phyloP scores from a whole-genome alignment of 1,140 invertebrate genomes.

The Maniola jurtina region DNA sequence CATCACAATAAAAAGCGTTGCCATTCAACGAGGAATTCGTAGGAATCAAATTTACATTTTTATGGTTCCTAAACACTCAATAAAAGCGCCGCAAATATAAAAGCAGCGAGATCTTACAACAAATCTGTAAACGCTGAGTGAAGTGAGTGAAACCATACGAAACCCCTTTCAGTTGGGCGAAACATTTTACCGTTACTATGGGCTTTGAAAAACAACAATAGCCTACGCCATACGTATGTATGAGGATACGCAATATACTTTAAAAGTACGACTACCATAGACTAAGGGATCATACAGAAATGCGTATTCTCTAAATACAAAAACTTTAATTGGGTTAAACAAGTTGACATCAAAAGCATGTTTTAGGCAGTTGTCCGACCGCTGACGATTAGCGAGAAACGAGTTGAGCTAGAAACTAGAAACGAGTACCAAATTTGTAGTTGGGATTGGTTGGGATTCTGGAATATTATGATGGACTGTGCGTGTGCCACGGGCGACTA shows the following conservation, averaged over 20 bases:
- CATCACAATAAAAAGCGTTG: constrained; percentile 48
- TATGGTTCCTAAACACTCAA: constrained; percentile 68
- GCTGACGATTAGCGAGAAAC: too few relatives aligned
- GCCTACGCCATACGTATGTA: constrained; percentile 63
- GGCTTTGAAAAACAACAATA: constrained; percentile 76
- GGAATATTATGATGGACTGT: too few relatives aligned
- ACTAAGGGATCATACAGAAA: constrained; percentile 37
- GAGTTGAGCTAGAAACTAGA: too few relatives aligned
- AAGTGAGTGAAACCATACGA: constrained; percentile 53
- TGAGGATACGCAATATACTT: constrained; percentile 74
- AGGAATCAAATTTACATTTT: constrained; percentile 65
- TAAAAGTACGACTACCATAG: constrained; percentile 55
- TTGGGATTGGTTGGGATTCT: too few relatives aligned
- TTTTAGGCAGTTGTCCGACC: too few relatives aligned
- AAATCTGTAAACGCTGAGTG: constrained; percentile 61
- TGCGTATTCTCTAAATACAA: neutral
- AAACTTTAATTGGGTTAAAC: too few relatives aligned
- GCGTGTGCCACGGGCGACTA: too few relatives aligned
- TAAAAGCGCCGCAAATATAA: constrained; percentile 62
- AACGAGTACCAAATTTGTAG: too few relatives aligned
- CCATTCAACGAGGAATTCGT: constrained; percentile 35
- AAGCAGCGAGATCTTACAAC: constrained; percentile 40
- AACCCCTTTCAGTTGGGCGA: constrained; percentile 63
- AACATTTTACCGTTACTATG: constrained; percentile 52
- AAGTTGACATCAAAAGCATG: too few relatives aligned